A percentile compares a stretch with the other conserved stretches of the same genome.
phyloP scores from a whole-genome alignment of 2,888 invertebrate species.

The Leucophenga montana region DNA sequence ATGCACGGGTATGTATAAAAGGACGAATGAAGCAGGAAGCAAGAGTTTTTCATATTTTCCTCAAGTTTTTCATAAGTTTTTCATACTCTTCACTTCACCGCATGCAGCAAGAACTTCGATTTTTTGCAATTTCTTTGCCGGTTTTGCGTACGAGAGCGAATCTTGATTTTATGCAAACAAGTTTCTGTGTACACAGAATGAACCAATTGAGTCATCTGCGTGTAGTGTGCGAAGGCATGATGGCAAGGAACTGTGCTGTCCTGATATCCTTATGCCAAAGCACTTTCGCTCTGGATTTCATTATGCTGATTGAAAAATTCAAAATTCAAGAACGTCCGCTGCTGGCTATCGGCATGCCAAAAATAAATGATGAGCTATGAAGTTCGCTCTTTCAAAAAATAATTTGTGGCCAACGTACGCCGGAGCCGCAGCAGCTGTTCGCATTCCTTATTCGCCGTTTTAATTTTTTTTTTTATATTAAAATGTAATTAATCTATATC shows the following conservation, averaged over 20 bases:
- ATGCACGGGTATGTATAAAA: too few relatives aligned
- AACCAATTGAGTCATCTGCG: not conserved
- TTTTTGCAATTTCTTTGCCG: not conserved
- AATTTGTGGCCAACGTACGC: constrained; percentile 14
- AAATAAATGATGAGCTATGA: not conserved
- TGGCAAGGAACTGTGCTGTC: not conserved
- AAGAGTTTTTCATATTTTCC: constrained; percentile 23
- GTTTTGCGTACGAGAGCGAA: not conserved
- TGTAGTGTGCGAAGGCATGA: not conserved
- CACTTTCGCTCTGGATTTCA: constrained; percentile 8
- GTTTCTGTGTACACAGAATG: too few relatives aligned
- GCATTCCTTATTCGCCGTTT: not conserved
- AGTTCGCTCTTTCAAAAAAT: constrained; percentile 1
- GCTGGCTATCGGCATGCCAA: not conserved
- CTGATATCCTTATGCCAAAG: not conserved
- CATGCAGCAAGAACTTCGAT: too few relatives aligned
- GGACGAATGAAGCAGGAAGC: not conserved
- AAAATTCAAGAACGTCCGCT: not conserved
- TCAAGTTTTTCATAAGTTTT: constrained; percentile 17
- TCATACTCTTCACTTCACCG: not conserved
- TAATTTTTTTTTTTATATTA: constrained; percentile 12
- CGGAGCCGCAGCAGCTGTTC: not conserved
- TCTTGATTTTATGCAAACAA: constrained; percentile 25
- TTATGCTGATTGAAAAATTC: constrained; percentile 21
- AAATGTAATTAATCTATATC: constrained; percentile 35